Conservation (phyloP, 92 coral and sea anemone genomes). For the Blastomussa wellsi region DNA sequence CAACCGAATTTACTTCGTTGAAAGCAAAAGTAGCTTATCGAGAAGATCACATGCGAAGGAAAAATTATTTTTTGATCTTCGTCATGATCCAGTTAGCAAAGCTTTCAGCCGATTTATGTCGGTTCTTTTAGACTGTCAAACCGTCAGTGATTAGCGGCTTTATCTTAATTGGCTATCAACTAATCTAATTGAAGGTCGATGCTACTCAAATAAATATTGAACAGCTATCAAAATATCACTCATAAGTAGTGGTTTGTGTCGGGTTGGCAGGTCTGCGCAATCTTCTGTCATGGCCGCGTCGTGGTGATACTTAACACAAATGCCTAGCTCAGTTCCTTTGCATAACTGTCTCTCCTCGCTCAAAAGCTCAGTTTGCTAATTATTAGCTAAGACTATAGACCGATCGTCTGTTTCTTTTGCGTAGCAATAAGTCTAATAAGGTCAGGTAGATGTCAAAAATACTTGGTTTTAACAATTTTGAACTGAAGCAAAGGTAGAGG, state of each 20-base stretch:
- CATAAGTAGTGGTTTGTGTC: neutral
- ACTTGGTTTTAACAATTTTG: neutral
- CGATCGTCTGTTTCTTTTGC: neutral
- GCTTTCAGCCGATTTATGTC: conserved; percentile 8
- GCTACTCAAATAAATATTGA: neutral
- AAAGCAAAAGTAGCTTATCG: conserved; percentile 5
- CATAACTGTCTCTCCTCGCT: neutral
- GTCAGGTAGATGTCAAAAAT: neutral
- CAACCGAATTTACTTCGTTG: neutral
- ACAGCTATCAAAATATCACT: conserved; percentile 14
- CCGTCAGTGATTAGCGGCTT: conserved; percentile 26
- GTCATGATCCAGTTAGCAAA: conserved; percentile 29
- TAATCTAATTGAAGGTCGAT: conserved; percentile 51
- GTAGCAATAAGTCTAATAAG: neutral
- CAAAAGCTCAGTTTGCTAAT: neutral
- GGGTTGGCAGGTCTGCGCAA: neutral
- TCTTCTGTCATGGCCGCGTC: conserved; percentile 5
- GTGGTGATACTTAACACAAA: neutral
- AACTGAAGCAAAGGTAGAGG: neutral
- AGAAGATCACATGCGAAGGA: neutral
- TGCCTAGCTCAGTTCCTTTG: neutral
- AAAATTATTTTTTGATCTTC: neutral
- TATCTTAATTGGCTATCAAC: conserved; percentile 72
- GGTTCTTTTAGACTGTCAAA: conserved; percentile 16
- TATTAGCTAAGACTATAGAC: neutral